These are phyloP conservation scores for Mus pahari DNA, from an alignment of 2,113 vertebrate species.

Conservation along the genomic window DNA sequence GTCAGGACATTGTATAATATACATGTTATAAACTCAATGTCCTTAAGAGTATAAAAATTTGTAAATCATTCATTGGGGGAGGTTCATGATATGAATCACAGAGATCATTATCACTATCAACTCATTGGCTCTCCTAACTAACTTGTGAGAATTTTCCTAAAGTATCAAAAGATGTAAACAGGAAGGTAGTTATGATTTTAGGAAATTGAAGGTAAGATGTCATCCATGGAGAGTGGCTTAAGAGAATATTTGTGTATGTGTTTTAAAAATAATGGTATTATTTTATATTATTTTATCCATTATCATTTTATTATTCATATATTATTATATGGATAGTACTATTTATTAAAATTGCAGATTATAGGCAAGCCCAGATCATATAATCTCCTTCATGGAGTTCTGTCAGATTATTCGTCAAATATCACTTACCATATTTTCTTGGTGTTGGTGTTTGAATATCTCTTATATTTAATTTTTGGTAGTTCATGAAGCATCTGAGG, in stretches of 20 bases:
- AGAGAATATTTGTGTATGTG: background rate
- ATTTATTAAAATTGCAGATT: background rate
- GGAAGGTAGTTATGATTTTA: background rate
- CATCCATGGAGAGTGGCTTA: background rate
- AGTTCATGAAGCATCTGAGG: background rate
- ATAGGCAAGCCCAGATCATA: background rate
- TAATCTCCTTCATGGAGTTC: conserved; percentile 12
- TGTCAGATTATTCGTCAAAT: background rate
- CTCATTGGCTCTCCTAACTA: background rate
- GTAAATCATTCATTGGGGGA: background rate
- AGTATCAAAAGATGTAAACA: background rate
- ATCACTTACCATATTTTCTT: background rate
- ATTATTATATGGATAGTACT: background rate
- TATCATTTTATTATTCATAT: too few species aligned
- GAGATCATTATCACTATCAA: background rate
- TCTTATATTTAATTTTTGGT: background rate
- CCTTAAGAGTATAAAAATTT: background rate
- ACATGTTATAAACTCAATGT: background rate
- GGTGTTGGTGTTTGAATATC: background rate
- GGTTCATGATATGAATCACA: background rate
- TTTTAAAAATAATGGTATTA: background rate
- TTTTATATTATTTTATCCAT: too few species aligned
- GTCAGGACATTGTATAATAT: background rate
- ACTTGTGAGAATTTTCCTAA: background rate
- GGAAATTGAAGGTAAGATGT: background rate